phyloP scores from a whole-genome alignment of 2,888 invertebrate genomes.

The Oxyteleia sp. region DNA sequence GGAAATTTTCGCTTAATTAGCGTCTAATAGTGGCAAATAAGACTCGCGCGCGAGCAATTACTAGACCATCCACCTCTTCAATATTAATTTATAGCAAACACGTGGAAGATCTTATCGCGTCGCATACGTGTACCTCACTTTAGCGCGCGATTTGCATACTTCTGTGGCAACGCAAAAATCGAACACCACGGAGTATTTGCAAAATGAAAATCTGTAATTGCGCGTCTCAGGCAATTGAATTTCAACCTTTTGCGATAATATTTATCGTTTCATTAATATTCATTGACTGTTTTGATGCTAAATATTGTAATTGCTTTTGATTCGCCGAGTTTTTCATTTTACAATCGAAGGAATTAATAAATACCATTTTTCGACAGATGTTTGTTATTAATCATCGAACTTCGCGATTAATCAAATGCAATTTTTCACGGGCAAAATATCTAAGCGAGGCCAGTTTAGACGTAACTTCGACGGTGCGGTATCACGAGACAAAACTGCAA shows the following conservation, averaged over 20 bases:
- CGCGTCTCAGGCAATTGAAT: conserved; percentile 40
- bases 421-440: no score
- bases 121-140: conserved; percentile 45
- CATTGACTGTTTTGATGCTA: conserved; percentile 42
- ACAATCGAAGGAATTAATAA: conserved; percentile 12
- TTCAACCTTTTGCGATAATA: conserved; percentile 43
- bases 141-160: conserved; percentile 56
- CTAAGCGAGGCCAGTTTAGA: no score
- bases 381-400: background rate
- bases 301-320: conserved; percentile 48
- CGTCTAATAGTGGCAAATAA: conserved; percentile 66
- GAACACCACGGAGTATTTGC: conserved; percentile 31
- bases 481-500: background rate
- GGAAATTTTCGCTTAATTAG: conserved; percentile 68
- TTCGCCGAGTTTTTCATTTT: conserved; percentile 31
- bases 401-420: background rate
- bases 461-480: no score
- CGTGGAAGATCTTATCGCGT: conserved; percentile 61
- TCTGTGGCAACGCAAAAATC: conserved; percentile 53
- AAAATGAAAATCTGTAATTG: conserved; percentile 52
- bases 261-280: conserved; percentile 63
- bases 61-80: conserved; percentile 55
- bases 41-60: conserved; percentile 58
- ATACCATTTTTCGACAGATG: conserved; percentile 1
- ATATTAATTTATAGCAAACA: conserved; percentile 64